Evolutionary conservation across 2,797 vertebrate genomes (phyloP), one percentile per base, ranked within the genome.

Genomic region (Pseudocheirus occidentalis): DNA sequence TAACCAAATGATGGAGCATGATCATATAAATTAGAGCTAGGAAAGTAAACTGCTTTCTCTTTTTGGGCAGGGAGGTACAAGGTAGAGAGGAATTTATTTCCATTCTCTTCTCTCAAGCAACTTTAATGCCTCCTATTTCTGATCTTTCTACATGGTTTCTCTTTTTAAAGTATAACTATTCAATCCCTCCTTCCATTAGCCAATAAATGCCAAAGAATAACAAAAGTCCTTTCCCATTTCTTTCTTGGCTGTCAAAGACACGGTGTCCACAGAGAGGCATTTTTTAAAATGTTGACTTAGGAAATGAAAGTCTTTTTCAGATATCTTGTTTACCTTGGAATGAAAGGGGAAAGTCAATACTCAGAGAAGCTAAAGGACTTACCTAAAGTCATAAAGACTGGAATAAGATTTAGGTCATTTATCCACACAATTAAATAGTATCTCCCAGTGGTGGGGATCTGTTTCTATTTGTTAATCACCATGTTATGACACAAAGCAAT

Each of bases 301-400:
- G 58, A 97, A 94, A n/a, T 93, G 56, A 94, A 93, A 95, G 89
- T 29, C 93, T 93, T 89, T 96, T 92, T 55, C 89, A 90, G 29
- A 55, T 46, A 89, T 14, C 3, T 59, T 95, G 57, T 52, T 94
- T 90, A 31, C 54, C 13, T 12, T 90, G 18, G 46, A 53, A n/a
- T 92, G 34, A 89, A 56, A 4, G 7, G 58, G 57, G 24, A 50
- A 87, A 87, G 40, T 50, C 73, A 50, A 81, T 18, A 94, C 6
- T 53, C 62, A 93, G 29, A 73, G 50, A 66, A 2, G 27, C 66
- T 81, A 55, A 94, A 92, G 81, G 50, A 90, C 73, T 57, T 3
- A 93, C 34, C 93, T 28, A 90, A 87, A 87, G 58, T 89, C 93
- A 62, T 4, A 40, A 95, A 55, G 21, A 54, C 55, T 90, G 57